phyloP scores from a whole-genome alignment of 1,140 invertebrate genomes.

The Calliphora vicina region DNA sequence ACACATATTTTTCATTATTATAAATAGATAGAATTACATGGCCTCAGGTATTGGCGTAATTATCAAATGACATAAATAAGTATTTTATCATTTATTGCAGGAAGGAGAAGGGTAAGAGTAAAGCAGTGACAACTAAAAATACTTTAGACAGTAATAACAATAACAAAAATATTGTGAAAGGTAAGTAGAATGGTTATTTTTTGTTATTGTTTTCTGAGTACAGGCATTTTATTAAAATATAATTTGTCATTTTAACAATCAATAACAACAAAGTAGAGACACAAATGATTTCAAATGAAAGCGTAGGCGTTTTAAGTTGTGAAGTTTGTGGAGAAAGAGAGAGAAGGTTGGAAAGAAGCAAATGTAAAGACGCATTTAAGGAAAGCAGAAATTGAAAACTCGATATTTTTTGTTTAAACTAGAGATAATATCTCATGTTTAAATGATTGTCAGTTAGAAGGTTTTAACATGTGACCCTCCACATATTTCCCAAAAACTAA shows the following conservation, averaged over 20 bases:
- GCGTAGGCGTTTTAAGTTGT: no score
- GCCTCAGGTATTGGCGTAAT: neutral
- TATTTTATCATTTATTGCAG: neutral
- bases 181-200: neutral
- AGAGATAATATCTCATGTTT: no score
- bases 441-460: no score
- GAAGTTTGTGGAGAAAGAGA: no score
- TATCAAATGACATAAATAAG: slow-evolving; percentile 10
- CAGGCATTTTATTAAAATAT: neutral
- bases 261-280: neutral
- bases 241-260: slow-evolving; percentile 2
- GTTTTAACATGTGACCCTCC: no score
- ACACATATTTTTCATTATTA: neutral
- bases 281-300: no score
- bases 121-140: neutral
- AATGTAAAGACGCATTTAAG: no score
- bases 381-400: no score
- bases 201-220: neutral
- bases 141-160: neutral
- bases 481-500: no score
- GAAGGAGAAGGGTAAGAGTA: neutral
- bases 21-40: neutral
- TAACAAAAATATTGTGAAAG: neutral
- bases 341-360: no score
- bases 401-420: no score